Evolutionary conservation across 2,113 vertebrate species (phyloP), one percentile per base, ranked within the genome.

Genomic region (Hiodon alosoides): DNA sequence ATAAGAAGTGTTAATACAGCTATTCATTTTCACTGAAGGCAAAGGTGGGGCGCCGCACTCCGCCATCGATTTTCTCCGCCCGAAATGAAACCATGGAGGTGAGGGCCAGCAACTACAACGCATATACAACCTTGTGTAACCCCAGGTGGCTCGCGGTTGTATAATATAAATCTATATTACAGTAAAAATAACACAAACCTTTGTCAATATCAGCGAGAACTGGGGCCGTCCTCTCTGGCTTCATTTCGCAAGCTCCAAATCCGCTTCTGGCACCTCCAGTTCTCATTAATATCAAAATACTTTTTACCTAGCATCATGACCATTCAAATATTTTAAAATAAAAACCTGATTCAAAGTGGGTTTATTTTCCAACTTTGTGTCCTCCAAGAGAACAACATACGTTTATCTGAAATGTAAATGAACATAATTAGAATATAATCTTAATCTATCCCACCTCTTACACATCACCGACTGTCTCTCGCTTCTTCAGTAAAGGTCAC

Each of bases 1-100:
- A 87, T 85, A 84, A 87, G 76, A 78, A 67, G 79, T 81, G 77
- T 89, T 87, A 87, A 87, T 86, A 84, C 74, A 82, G 78, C 76
- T 82, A 81, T 86, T 86, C 81, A 80, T 85, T 88, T 85, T 85
- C 80, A 85, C 79, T 70, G 55, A 84, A 81, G 84, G 76, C 83
- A 85, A 86, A 86, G 82, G 75, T 82, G 81, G 77, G 67, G 76
- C 72, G 55, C 76, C 81, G 47, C 52, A 72, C 68, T 86, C 83
- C 78, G 81, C 71, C 72, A 78, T 79, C 77, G 74, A 80, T 77
- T 77, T 83, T 76, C 68, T 79, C 59, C 31, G 76, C 64, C 31
- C 8, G 72, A 81, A 81, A 83, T 58, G 77, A 79, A 76, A 77
- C 54, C 55, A 80, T 79, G 76, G 77, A 60, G 77, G 77, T 70